These are phyloP conservation scores for Miichthys miiuy DNA, from an alignment of 2,797 vertebrate species.

Conservation along the genomic window DNA sequence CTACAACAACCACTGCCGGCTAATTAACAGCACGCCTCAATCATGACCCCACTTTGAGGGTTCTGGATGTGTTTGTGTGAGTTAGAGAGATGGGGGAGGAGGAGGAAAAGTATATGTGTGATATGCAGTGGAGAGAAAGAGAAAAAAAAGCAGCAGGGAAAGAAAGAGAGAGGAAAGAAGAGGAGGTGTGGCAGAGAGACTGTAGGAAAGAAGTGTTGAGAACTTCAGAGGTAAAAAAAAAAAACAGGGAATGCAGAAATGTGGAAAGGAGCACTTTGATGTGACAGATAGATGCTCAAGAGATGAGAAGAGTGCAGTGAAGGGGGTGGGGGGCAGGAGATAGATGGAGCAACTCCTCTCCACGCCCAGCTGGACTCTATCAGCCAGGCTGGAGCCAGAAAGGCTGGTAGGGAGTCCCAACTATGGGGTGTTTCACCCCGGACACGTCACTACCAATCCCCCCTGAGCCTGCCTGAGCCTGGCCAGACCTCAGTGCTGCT, in stretches of 20 bases:
- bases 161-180: background rate
- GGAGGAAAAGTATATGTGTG: slow-evolving; percentile 32
- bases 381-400: slow-evolving; percentile 79
- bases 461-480: slow-evolving; percentile 78
- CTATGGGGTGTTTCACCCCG: slow-evolving; percentile 62
- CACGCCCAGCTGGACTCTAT: slow-evolving; percentile 84
- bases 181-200: slow-evolving; percentile 11
- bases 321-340: slow-evolving; percentile 19
- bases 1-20: slow-evolving; percentile 80
- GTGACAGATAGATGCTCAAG: slow-evolving; percentile 62
- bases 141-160: slow-evolving; percentile 23
- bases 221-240: slow-evolving; percentile 17
- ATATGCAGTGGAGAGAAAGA: slow-evolving; percentile 34
- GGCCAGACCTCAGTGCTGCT: slow-evolving; percentile 66
- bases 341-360: slow-evolving; percentile 49
- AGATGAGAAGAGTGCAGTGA: slow-evolving; percentile 21
- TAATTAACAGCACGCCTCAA: slow-evolving; percentile 83
- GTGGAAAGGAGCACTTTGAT: slow-evolving; percentile 56
- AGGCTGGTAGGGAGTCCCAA: slow-evolving; percentile 67
- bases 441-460: slow-evolving; percentile 80
- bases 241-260: slow-evolving; percentile 33
- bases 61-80: slow-evolving; percentile 65
- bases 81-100: slow-evolving; percentile 39
- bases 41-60: slow-evolving; percentile 79
- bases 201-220: slow-evolving; percentile 22